Evolutionary conservation across 2,113 vertebrate genomes (phyloP), one percentile per base, ranked within the genome.

Genomic region (Pungitius pungitius): DNA sequence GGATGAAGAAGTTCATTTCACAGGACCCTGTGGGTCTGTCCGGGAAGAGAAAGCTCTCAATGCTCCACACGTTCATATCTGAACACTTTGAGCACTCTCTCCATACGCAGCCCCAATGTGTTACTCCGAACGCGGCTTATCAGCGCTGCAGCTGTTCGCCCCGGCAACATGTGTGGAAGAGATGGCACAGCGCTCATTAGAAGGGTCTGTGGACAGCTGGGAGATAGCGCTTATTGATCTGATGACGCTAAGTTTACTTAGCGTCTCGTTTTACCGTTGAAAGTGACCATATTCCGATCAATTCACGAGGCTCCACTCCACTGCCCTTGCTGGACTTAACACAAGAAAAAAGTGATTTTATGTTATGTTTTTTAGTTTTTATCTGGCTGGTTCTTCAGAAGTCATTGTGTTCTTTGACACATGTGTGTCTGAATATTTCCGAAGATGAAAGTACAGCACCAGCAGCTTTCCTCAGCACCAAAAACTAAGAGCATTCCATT

Each of bases 101-200:
- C 42, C 2, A 27, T 26, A 62, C 1, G 14, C 10, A 37, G 14
- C 20, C 10, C 20, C 24, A 47, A 35, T 40, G 49, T 73, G 80
- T 20, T 67, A 57, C 72, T 71, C 62, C 42, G 26, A 83, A 82
- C 75, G 27, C 1, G 33, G 26, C 82, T 90, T 88, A 93, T 93
- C 84, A 58, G 57, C 22, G 7, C 56, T 73, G 27, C 2, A 65
- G 74, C 52, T 80, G 43, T 82, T n/a, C n/a, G n/a, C n/a, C n/a
- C n/a, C n/a, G n/a, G n/a, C n/a, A n/a, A n/a, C n/a, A 83, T 77
- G 88, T 91, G 90, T 85, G 85, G 71, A 62, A 82, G 89, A 92
- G 87, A 89, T 77, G 87, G 65, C 65, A 57, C 87, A 91, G 88
- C 2, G 52, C 71, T 81, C 80, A 69, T 78, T 82, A 83, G 15